Evolutionary conservation across 2,888 invertebrate genomes (phyloP).

Genomic region (Athalia circularis): DNA sequence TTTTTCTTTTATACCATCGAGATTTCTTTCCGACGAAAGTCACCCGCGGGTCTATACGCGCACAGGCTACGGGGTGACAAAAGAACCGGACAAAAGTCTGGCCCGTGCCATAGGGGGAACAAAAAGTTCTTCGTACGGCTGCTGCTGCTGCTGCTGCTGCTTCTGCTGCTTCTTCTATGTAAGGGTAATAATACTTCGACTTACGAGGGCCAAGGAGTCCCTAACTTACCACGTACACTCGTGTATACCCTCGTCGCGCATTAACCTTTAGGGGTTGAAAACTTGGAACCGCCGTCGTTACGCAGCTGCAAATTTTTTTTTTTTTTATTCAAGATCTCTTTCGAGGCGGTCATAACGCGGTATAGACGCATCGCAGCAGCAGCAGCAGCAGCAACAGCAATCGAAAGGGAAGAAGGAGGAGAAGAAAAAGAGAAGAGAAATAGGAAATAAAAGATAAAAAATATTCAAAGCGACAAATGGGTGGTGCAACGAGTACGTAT

Average conservation of each 20-base stretch:
- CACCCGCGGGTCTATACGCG: conserved; percentile 21
- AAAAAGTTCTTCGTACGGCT: conserved; percentile 24
- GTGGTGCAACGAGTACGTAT: not conserved
- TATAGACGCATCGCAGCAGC: not conserved
- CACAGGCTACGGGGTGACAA: not conserved
- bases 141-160: conserved; percentile 5
- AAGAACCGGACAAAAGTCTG: conserved; percentile 44
- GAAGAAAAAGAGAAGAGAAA: not conserved
- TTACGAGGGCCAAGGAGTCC: not conserved
- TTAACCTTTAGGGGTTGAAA: not conserved
- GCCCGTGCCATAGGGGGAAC: conserved; percentile 36
- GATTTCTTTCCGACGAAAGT: conserved; percentile 33
- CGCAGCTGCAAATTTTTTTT: conserved; percentile 35
- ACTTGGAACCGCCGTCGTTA: not conserved
- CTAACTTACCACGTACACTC: not conserved
- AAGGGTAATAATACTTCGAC: too few relatives aligned
- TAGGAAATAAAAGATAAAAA: conserved; percentile 14
- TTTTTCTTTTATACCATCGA: conserved; percentile 23
- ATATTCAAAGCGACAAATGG: conserved; percentile 21
- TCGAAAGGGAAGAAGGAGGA: not conserved
- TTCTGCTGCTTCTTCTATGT: not conserved
- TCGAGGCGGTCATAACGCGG: conserved; percentile 52
- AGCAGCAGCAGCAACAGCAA: too few relatives aligned
- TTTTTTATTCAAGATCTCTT: conserved; percentile 38
- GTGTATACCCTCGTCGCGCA: not conserved